Conservation (phyloP, 2,888 invertebrate genomes). For the Girardia tigrina region DNA sequence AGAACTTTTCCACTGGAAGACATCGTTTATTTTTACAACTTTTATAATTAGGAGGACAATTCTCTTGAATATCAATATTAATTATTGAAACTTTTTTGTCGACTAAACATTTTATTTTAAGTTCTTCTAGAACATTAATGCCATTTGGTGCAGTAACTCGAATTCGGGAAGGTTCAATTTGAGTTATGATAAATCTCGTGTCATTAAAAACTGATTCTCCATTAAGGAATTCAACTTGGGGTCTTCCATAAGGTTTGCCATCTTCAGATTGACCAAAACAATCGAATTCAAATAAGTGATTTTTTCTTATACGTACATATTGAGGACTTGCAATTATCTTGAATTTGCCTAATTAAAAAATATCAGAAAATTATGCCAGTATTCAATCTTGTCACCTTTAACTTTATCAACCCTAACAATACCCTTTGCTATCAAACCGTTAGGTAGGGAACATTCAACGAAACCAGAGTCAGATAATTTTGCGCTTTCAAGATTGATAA, state of each 20-base stretch:
- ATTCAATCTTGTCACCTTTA: not conserved
- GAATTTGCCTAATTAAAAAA: not conserved
- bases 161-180: not conserved
- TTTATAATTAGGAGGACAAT: not conserved
- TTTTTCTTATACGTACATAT: not conserved
- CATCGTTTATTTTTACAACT: not conserved
- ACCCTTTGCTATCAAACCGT: not conserved
- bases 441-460: not conserved
- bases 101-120: not conserved
- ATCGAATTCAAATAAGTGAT: not conserved
- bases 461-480: not conserved
- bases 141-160: conserved; percentile 6
- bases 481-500: not conserved
- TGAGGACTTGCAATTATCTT: not conserved
- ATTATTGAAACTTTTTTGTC: not conserved
- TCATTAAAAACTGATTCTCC: not conserved
- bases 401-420: not conserved
- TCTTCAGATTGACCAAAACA: conserved; percentile 6
- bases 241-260: not conserved
- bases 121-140: not conserved
- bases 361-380: not conserved
- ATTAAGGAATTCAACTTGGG: not conserved
- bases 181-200: not conserved
- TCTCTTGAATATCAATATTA: not conserved
- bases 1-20: not conserved